Conservation (phyloP, 2,888 invertebrate genomes). For the Augiades crinisus region DNA sequence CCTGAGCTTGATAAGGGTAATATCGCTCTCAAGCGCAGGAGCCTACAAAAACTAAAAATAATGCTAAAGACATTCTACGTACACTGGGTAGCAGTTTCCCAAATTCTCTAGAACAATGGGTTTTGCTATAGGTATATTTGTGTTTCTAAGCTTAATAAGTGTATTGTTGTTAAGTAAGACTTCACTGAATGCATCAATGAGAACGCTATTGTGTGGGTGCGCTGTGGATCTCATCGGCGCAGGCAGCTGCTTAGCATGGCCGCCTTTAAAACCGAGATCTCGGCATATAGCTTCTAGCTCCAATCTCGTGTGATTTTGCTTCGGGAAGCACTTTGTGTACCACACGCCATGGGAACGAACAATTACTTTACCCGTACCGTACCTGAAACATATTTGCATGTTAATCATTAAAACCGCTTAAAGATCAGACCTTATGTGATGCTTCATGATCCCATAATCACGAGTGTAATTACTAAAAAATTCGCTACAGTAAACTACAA, state of each 20-base stretch:
- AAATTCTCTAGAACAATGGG: slow-evolving; percentile 47
- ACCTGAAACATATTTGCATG: slow-evolving; percentile 48
- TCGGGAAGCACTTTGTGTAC: slow-evolving; percentile 86
- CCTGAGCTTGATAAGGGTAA: too few relatives aligned
- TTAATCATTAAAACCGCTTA: too few relatives aligned
- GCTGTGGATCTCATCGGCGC: slow-evolving; percentile 40
- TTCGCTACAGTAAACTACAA: too few relatives aligned
- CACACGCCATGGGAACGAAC: slow-evolving; percentile 85
- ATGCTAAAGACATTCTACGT: slow-evolving; percentile 68
- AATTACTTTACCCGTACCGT: slow-evolving; percentile 85
- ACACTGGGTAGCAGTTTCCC: slow-evolving; percentile 65
- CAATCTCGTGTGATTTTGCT: slow-evolving; percentile 70
- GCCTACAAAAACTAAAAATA: slow-evolving; percentile 1
- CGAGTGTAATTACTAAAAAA: too few relatives aligned
- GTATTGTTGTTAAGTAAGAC: slow-evolving; percentile 64
- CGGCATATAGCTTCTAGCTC: slow-evolving; percentile 83
- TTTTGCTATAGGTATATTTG: slow-evolving; percentile 57
- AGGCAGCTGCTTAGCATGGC: slow-evolving; percentile 70
- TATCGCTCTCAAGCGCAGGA: too few relatives aligned
- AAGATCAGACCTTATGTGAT: too few relatives aligned
- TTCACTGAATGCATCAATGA: slow-evolving; percentile 58
- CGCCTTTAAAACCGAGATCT: slow-evolving; percentile 82
- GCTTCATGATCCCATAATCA: too few relatives aligned
- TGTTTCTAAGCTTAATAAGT: slow-evolving; percentile 59
- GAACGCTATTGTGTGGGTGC: slow-evolving; percentile 51